These are phyloP conservation scores for Serranus cabrilla DNA, from an alignment of 2,797 vertebrate species.

Conservation along the genomic window DNA sequence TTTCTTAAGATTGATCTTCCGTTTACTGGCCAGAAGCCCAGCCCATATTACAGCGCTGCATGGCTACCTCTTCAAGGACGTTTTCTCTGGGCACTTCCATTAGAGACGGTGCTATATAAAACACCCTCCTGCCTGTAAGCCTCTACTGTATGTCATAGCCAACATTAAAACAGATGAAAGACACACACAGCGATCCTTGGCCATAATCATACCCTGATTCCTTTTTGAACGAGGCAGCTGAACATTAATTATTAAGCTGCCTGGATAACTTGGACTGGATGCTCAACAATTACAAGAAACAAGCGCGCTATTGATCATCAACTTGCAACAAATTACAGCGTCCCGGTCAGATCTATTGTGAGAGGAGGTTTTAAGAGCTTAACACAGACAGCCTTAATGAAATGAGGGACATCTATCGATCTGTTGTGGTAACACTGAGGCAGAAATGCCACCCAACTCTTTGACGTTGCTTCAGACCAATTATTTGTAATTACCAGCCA, in stretches of 20 bases:
- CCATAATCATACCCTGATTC: conserved; percentile 31
- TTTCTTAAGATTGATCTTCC: conserved; percentile 79
- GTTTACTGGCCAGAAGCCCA: conserved; percentile 72
- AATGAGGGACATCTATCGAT: conserved; percentile 83
- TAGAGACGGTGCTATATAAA: conserved; percentile 71
- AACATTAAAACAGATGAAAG: conserved; percentile 62
- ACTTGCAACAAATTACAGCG: conserved; percentile 74
- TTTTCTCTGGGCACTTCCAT: conserved; percentile 71
- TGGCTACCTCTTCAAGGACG: conserved; percentile 80
- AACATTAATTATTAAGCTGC: conserved; percentile 66
- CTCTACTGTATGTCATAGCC: conserved; percentile 47
- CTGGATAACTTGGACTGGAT: conserved; percentile 52
- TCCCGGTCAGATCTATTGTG: conserved; percentile 68
- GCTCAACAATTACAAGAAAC: conserved; percentile 71
- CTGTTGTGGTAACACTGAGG: conserved; percentile 55
- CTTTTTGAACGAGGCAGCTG: conserved; percentile 41
- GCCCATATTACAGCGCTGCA: conserved; percentile 68
- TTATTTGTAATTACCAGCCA: conserved; percentile 73
- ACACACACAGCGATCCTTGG: conserved; percentile 38
- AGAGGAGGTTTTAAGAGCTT: conserved; percentile 72
- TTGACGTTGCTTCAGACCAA: conserved; percentile 65
- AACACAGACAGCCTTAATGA: conserved; percentile 77
- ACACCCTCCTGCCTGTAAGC: conserved; percentile 33
- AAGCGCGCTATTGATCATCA: conserved; percentile 79
- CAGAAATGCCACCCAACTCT: conserved; percentile 48